phyloP scores from a whole-genome alignment of 2,888 invertebrate species.

The Gastrophysa polygoni region DNA sequence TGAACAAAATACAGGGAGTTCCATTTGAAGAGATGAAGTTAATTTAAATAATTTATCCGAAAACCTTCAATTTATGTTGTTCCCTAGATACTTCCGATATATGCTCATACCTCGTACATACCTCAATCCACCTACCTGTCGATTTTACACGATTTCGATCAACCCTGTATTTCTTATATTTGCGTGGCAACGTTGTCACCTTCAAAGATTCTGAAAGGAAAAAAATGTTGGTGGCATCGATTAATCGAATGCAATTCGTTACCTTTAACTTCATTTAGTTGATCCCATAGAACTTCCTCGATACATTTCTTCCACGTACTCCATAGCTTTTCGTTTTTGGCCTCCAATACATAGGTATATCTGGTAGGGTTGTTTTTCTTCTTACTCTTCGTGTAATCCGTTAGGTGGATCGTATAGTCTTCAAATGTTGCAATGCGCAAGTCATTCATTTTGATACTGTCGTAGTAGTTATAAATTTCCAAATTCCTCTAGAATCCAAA shows the following conservation, averaged over 20 bases:
- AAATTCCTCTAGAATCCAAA: slow-evolving; percentile 40
- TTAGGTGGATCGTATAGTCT: slow-evolving; percentile 45
- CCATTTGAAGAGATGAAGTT: too few relatives aligned
- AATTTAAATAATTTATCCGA: too few relatives aligned
- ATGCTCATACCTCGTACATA: neutral
- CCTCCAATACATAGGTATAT: slow-evolving; percentile 46
- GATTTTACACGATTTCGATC: slow-evolving; percentile 22
- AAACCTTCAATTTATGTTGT: neutral
- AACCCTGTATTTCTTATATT: slow-evolving; percentile 7
- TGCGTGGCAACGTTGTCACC: neutral
- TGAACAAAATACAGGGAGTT: too few relatives aligned
- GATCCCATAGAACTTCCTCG: slow-evolving; percentile 50
- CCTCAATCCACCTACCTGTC: slow-evolving; percentile 21
- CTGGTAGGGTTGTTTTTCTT: slow-evolving; percentile 34
- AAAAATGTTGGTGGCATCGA: neutral
- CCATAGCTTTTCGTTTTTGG: slow-evolving; percentile 47
- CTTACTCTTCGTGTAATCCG: slow-evolving; percentile 46
- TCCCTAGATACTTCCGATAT: neutral
- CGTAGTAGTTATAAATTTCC: slow-evolving; percentile 47
- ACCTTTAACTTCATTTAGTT: slow-evolving; percentile 51
- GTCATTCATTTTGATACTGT: slow-evolving; percentile 49
- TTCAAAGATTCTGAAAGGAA: slow-evolving; percentile 21
- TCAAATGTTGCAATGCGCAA: slow-evolving; percentile 48
- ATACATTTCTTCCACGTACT: slow-evolving; percentile 48
- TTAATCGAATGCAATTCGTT: neutral